Conservation (phyloP, 2,797 vertebrate genomes). For the Ammospiza maritima region DNA sequence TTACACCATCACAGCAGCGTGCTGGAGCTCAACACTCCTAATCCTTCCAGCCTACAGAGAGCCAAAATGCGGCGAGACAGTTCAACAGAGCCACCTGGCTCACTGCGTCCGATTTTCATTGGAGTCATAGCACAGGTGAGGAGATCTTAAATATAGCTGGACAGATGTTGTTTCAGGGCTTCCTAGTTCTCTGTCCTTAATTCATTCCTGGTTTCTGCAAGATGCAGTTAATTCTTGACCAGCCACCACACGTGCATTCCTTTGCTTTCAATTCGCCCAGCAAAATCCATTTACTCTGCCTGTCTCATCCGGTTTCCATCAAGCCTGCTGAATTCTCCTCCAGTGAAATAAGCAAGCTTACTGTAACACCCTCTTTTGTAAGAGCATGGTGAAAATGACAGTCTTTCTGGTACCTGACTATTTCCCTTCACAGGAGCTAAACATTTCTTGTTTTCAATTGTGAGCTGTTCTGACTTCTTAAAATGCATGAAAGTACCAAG, state of each 20-base stretch:
- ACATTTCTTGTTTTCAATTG: conserved; percentile 54
- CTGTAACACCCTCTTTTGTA: conserved; percentile 68
- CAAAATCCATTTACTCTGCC: conserved; percentile 67
- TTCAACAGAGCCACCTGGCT: neutral
- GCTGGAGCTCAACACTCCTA: neutral
- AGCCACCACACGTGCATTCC: neutral
- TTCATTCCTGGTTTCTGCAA: conserved; percentile 21
- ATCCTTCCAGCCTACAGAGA: neutral
- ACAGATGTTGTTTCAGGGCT: conserved; percentile 3
- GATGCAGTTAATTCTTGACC: conserved; percentile 36
- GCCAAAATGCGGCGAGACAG: neutral
- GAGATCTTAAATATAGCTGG: neutral
- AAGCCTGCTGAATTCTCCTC: conserved; percentile 56
- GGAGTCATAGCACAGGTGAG: neutral
- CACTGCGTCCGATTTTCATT: neutral
- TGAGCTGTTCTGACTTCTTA: conserved; percentile 47
- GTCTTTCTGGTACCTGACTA: conserved; percentile 55
- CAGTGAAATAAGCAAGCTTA: conserved; percentile 67
- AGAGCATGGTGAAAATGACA: conserved; percentile 55
- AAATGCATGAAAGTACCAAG: conserved; percentile 58
- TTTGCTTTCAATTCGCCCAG: conserved; percentile 53
- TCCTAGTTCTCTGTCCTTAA: neutral
- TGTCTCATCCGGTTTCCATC: conserved; percentile 67
- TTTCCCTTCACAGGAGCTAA: conserved; percentile 63
- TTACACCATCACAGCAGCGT: rapidly evolving